Evolutionary conservation across 2,113 vertebrate genomes (phyloP).

Genomic region (Platysteira castanea): DNA sequence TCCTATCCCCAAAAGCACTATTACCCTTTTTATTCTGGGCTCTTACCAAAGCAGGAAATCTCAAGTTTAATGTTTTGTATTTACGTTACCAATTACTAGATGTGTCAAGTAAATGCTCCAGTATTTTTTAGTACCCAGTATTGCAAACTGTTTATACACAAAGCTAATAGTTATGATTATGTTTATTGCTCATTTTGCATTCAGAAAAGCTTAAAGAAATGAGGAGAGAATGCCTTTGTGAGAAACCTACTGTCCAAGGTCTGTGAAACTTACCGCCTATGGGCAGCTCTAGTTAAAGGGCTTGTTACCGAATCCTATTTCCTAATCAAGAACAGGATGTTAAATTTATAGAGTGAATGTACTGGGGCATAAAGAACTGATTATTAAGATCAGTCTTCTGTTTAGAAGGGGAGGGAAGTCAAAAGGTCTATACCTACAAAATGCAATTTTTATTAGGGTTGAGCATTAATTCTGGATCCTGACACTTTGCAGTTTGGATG

Average conservation of each 20-base stretch:
- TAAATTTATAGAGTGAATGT: slow-evolving; percentile 22
- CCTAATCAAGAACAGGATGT: slow-evolving; percentile 25
- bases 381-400: slow-evolving; percentile 29
- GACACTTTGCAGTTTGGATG: background rate
- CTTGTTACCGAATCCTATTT: slow-evolving; percentile 32
- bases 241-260: background rate
- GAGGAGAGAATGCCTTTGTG: background rate
- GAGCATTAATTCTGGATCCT: slow-evolving; percentile 47
- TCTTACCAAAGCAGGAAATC: background rate
- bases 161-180: slow-evolving; percentile 14
- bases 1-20: background rate
- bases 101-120: background rate
- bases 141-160: background rate
- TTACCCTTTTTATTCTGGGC: background rate
- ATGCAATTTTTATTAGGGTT: slow-evolving; percentile 28
- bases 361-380: slow-evolving; percentile 4
- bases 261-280: background rate
- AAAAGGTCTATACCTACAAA: background rate
- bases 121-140: background rate
- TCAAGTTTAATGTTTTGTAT: background rate
- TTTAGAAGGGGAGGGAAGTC: background rate
- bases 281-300: slow-evolving; percentile 1
- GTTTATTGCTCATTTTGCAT: background rate
- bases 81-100: background rate
- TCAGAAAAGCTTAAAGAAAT: background rate